Conservation (phyloP, 2,888 invertebrate species). For the Ischnus inquisitorius region DNA sequence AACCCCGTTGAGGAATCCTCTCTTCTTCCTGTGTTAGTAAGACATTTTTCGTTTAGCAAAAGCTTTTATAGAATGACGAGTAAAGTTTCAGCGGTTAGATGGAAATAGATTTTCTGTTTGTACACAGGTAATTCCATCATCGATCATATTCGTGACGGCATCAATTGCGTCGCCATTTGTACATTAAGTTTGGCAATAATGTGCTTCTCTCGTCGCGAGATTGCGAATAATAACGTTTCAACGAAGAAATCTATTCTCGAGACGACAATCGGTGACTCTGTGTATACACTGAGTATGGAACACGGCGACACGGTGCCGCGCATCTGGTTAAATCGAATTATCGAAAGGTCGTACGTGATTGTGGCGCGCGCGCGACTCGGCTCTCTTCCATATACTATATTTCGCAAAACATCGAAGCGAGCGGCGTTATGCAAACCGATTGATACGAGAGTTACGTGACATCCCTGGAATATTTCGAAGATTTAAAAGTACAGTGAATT, state of each 20-base stretch:
- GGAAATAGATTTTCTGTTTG: constrained; percentile 33
- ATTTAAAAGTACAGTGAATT: constrained; percentile 38
- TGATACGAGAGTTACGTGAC: neutral
- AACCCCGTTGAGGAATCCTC: too few relatives aligned
- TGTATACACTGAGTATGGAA: constrained; percentile 14
- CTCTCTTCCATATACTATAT: neutral
- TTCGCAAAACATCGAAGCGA: constrained; percentile 17
- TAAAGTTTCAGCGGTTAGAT: constrained; percentile 30
- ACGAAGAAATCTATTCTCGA: constrained; percentile 60
- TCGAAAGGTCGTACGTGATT: constrained; percentile 54
- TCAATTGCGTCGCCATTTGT: constrained; percentile 46
- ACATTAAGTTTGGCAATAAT: constrained; percentile 55
- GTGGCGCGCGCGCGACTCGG: neutral
- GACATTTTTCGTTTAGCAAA: neutral
- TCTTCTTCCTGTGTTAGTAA: too few relatives aligned
- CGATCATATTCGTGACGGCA: constrained; percentile 61
- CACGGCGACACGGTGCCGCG: constrained; percentile 34
- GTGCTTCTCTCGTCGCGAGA: constrained; percentile 39
- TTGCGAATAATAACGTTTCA: constrained; percentile 53
- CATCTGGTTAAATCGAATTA: constrained; percentile 48
- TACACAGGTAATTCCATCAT: constrained; percentile 49
- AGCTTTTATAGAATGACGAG: neutral
- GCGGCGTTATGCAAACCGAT: constrained; percentile 7
- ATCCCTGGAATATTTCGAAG: constrained; percentile 63
- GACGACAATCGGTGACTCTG: constrained; percentile 39